Conservation (phyloP, 1,140 invertebrate species). For the Orchesella cincta region DNA sequence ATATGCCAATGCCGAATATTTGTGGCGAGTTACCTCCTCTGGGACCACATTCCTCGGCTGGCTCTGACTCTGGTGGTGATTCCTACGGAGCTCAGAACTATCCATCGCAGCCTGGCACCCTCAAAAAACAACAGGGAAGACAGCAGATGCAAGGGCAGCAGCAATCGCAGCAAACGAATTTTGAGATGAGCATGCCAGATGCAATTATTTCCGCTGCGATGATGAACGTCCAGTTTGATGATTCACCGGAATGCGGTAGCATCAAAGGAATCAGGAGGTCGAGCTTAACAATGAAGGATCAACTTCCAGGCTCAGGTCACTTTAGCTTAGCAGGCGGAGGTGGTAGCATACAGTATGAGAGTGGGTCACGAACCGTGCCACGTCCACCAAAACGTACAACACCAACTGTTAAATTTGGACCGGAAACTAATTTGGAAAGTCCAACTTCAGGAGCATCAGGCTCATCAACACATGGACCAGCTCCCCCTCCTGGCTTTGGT, state of each 20-base stretch:
- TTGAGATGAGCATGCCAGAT: constrained; percentile 50
- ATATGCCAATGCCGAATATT: constrained; percentile 49
- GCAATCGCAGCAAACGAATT: constrained; percentile 23
- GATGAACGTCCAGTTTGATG: constrained; percentile 48
- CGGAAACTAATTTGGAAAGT: constrained; percentile 42
- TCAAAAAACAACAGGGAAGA: constrained; percentile 24
- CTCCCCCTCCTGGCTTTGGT: constrained; percentile 19
- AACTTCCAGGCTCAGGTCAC: constrained; percentile 23
- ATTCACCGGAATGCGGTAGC: constrained; percentile 28
- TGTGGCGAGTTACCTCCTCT: constrained; percentile 48
- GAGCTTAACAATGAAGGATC: constrained; percentile 50
- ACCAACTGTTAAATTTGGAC: constrained; percentile 49
- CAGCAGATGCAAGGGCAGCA: constrained; percentile 19
- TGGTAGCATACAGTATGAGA: constrained; percentile 35
- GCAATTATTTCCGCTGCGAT: constrained; percentile 49
- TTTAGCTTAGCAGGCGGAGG: not conserved
- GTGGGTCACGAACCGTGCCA: constrained; percentile 48
- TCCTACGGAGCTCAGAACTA: constrained; percentile 14
- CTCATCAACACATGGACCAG: constrained; percentile 25
- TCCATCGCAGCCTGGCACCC: constrained; percentile 11
- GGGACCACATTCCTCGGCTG: constrained; percentile 33
- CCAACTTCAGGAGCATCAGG: constrained; percentile 18
- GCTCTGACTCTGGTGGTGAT: constrained; percentile 45
- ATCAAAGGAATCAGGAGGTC: constrained; percentile 42
- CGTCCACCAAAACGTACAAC: constrained; percentile 48